Evolutionary conservation across 2,113 vertebrate genomes (phyloP), one percentile per base, ranked within the genome.

Genomic region (Rana temporaria): DNA sequence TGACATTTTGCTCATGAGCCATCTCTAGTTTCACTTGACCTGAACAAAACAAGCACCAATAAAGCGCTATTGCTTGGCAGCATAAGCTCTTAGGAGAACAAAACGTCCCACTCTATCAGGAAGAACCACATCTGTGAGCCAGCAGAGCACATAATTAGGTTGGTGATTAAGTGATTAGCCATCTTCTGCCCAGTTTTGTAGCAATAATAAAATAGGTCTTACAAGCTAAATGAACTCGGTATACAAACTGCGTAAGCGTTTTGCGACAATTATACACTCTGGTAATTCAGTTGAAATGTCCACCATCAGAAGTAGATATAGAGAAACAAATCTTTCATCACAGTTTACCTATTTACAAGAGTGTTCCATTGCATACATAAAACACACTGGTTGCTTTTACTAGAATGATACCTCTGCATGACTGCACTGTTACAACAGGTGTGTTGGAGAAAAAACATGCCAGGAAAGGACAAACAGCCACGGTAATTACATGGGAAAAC

Each of bases 91-190:
- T 82, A 82, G 67, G 70, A 82, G 80, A 75, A 75, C 80, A 82
- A 82, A 82, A 74, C 53, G 30, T 56, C 26, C 80, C 71, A 82
- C 70, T 82, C 64, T 24, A 53, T 26, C 71, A 74, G 60, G 55
- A 82, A 75, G 32, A 75, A 82, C 69, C 63, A 75, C 71, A 82
- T 82, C 80, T 82, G 80, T 74, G 30, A 30, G 62, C 63, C 80
- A 67, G 80, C 71, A 75, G 80, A 82, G 80, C 80, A 82, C 80
- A 82, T 75, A 82, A 82, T 82, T 82, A 75, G 80, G 30, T 82
- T 66, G 80, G 80, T 75, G 80, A 82, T 75, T 75, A 82, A 82
- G 80, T 82, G 62, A 75, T 82, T 82, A 75, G 80, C 71, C 71
- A 75, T 82, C 71, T 74, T 74, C 71, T 42, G 80, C 52, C 80